Conservation (phyloP, 2,113 vertebrate species). For the Eublepharis macularius region DNA sequence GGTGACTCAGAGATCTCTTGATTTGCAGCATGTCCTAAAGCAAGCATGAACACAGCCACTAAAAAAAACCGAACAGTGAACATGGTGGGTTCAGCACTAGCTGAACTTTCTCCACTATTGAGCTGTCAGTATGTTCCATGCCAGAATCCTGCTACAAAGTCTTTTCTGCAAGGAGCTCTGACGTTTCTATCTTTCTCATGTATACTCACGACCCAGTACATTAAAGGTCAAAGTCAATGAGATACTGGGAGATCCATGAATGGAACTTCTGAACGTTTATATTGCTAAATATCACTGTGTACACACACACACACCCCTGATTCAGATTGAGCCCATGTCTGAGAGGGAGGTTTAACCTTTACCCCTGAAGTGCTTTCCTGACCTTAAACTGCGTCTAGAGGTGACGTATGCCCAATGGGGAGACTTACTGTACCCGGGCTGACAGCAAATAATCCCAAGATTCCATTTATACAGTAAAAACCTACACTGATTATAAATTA, state of each 20-base stretch:
- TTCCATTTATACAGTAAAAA: neutral
- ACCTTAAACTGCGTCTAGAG: no score
- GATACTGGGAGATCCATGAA: neutral
- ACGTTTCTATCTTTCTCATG: neutral
- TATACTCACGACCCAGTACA: neutral
- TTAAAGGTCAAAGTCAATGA: neutral
- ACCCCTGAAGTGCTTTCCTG: no score
- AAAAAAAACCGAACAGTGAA: no score
- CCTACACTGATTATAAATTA: neutral
- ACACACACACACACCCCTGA: no score
- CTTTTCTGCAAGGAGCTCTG: neutral
- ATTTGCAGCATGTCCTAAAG: neutral
- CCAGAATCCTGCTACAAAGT: neutral
- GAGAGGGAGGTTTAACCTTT: no score
- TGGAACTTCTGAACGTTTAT: no score
- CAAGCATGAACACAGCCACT: neutral
- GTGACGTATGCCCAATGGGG: no score
- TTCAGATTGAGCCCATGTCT: no score
- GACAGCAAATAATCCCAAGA: neutral
- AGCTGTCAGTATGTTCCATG: neutral
- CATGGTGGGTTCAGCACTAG: no score
- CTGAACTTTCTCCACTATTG: neutral
- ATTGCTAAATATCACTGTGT: no score
- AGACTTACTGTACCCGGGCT: no score
- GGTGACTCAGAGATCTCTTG: neutral